Evolutionary conservation across 2,113 vertebrate genomes (phyloP).

Genomic region (Nanorana parkeri): DNA sequence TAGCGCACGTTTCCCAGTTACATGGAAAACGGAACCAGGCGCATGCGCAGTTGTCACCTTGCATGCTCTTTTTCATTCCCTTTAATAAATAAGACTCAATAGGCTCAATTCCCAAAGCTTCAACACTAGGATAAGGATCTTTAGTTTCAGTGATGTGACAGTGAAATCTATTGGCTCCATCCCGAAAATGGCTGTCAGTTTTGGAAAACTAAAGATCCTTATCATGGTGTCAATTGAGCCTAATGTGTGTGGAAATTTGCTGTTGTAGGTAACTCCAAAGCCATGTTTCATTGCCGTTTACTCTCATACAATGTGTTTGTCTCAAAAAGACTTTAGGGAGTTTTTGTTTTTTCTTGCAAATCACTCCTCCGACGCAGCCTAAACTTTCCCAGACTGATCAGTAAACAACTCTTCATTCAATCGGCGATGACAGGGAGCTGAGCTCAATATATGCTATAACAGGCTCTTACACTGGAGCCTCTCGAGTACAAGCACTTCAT

Average conservation of each 20-base stretch:
- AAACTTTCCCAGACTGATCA: constrained; percentile 13
- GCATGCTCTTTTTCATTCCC: no score
- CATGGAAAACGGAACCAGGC: no score
- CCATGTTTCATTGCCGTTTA: background rate
- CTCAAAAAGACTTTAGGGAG: background rate
- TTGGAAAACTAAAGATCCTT: no score
- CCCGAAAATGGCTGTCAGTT: no score
- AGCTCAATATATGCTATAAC: background rate
- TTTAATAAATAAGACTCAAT: no score
- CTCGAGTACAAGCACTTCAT: background rate
- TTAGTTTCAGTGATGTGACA: no score
- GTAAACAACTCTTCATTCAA: background rate
- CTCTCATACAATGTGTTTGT: background rate
- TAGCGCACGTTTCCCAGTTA: no score
- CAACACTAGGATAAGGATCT: no score
- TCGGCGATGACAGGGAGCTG: background rate
- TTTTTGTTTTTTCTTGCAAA: background rate
- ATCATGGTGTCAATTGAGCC: no score
- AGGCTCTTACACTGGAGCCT: background rate
- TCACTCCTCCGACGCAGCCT: background rate
- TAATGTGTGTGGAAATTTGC: background rate
- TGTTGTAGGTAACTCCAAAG: background rate
- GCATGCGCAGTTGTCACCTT: no score
- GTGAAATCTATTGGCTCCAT: no score
- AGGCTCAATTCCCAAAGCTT: no score